Evolutionary conservation across 2,113 vertebrate genomes (phyloP), one percentile per base, ranked within the genome.

Genomic region (Perognathus longimembris): DNA sequence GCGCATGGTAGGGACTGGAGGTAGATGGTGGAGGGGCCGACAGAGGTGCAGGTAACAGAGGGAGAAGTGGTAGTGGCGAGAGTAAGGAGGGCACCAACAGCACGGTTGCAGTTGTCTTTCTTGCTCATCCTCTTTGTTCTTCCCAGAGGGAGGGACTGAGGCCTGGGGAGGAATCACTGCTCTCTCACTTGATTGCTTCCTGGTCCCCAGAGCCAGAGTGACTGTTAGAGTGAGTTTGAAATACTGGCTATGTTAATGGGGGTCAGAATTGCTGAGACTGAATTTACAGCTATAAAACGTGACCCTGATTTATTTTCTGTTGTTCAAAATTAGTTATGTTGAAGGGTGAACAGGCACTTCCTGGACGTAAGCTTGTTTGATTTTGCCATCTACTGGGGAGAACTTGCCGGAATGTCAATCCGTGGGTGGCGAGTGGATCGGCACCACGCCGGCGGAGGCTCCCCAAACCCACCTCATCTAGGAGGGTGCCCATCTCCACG

Each of bases 301-400:
- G 89, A 91, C 89, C 92, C 61, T 50, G 92, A 95, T 95, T 95
- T 92, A 94, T 79, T 92, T 94, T 91, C 94, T 94, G 59, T 94
- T 95, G 87, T 81, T 95, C 90, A 95, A 89, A 94, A 95, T 95
- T 92, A 95, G 92, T 96, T 92, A 95, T 85, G 77, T 89, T 80
- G 85, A 96, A 89, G 45, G 26, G 92, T 69, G 93, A 94, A 20
- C 89, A 90, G 91, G 59, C 80, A 84, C 74, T 90, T 69, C 67
- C 76, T 36, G 45, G 32, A 64, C 73, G 63, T 97, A 89, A 94
- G 89, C 85, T 87, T 63, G 15, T 40, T 80, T 70, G 24, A 20
- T 63, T 86, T 73, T 77, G 40, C 73, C 84, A 42, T 77, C 73
- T 92, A 1, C 66, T 59, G 67, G 69, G 82, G 42, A 94, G 61